Conservation (phyloP, 2,797 vertebrate species). For the Nasua narica region DNA sequence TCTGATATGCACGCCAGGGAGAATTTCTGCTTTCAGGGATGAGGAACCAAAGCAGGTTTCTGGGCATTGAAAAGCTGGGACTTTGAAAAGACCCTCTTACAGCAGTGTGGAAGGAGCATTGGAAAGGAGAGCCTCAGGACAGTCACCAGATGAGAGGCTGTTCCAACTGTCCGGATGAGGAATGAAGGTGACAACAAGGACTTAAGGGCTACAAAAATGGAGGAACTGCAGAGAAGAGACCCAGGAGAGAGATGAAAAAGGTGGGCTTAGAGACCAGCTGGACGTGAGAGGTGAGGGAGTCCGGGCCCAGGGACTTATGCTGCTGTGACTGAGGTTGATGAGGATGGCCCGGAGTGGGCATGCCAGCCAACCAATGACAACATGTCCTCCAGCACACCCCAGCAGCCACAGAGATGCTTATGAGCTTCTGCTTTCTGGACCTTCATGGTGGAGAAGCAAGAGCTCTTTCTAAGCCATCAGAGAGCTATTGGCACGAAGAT, state of each 20-base stretch:
- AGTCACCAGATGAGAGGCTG: background rate
- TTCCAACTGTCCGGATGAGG: background rate
- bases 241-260: background rate
- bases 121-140: background rate
- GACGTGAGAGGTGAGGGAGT: background rate
- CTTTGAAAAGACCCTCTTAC: background rate
- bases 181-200: background rate
- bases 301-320: background rate
- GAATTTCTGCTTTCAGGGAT: background rate
- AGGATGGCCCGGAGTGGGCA: background rate
- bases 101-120: background rate
- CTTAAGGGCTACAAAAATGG: background rate
- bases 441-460: background rate
- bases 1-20: background rate
- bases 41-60: background rate
- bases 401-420: background rate
- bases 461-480: background rate
- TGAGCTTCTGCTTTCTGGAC: background rate
- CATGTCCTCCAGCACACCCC: background rate
- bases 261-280: background rate
- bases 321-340: background rate
- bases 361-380: rapidly evolving
- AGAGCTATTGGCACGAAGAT: background rate
- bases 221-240: background rate
- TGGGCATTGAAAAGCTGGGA: background rate